phyloP scores from a whole-genome alignment of 2,797 vertebrate genomes.

The Numenius phaeopus region DNA sequence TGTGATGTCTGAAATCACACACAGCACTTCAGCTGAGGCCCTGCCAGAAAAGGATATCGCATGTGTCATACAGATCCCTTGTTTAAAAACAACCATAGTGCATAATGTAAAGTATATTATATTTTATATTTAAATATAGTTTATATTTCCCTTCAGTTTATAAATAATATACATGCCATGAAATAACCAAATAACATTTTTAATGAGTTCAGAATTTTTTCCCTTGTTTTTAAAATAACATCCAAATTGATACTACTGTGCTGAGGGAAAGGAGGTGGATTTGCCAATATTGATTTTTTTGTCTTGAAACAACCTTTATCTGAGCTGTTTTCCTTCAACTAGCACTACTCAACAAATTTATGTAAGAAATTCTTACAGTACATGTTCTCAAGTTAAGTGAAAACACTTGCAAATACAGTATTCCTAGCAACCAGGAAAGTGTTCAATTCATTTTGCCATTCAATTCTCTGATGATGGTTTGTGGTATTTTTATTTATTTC shows the following conservation, averaged over 20 bases:
- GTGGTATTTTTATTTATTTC: slow-evolving; percentile 7
- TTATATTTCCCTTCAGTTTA: background rate
- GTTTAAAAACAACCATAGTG: background rate
- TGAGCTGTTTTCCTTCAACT: background rate
- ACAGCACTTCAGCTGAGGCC: background rate
- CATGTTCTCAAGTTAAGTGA: background rate
- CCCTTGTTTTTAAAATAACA: background rate
- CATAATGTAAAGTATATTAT: background rate
- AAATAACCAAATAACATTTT: background rate
- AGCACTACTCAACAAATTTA: slow-evolving; percentile 2
- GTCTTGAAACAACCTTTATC: background rate
- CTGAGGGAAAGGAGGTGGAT: background rate
- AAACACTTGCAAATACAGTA: slow-evolving; percentile 45
- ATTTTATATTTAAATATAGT: background rate
- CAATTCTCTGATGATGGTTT: background rate
- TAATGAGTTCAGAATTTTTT: background rate
- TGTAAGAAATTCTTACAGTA: background rate
- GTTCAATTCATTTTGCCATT: slow-evolving; percentile 17
- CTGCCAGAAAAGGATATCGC: background rate
- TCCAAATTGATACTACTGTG: background rate
- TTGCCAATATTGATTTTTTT: background rate
- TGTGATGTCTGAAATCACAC: background rate
- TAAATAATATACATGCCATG: background rate
- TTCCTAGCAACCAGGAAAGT: background rate
- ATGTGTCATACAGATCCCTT: background rate